Percentiles rank a stretch among this genome's conserved stretches.
Conservation (phyloP, 2,797 vertebrate species). For the Cyprinella venusta region DNA sequence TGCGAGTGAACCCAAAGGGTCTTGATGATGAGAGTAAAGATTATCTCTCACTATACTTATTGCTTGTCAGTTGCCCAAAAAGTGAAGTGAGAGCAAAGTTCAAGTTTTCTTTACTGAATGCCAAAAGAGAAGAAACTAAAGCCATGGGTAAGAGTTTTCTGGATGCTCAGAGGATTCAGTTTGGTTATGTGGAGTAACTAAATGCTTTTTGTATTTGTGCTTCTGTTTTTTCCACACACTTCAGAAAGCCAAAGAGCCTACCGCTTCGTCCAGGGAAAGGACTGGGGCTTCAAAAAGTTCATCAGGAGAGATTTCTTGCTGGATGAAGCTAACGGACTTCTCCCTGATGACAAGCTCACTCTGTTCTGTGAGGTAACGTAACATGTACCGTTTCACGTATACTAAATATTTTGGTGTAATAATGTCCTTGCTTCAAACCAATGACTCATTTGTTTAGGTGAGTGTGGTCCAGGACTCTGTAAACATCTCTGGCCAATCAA, state of each 20-base stretch:
- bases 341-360: slow-evolving; percentile 97
- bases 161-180: not conserved
- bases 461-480: slow-evolving; percentile 89
- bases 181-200: not conserved
- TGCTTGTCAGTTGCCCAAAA: slow-evolving; percentile 89
- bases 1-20: slow-evolving; percentile 87
- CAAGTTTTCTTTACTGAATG: slow-evolving; percentile 88
- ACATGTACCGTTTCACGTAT: not conserved
- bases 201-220: not conserved
- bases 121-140: slow-evolving; percentile 89
- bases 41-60: slow-evolving; percentile 86
- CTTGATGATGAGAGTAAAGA: slow-evolving; percentile 89
- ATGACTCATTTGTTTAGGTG: slow-evolving; percentile 71
- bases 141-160: slow-evolving; percentile 80
- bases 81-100: slow-evolving; percentile 90
- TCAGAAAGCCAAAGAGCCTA: slow-evolving; percentile 97
- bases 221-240: slow-evolving; percentile 3
- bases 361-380: slow-evolving; percentile 92
- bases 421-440: not conserved
- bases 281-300: slow-evolving; percentile 99
- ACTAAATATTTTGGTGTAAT: not conserved
- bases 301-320: slow-evolving; percentile 96
- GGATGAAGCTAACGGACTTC: slow-evolving; percentile 94
- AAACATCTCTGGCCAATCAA: slow-evolving; percentile 88
- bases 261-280: slow-evolving; percentile 97